Evolutionary conservation across 2,888 invertebrate species (phyloP).

Genomic region (Parasteatoda lunata): DNA sequence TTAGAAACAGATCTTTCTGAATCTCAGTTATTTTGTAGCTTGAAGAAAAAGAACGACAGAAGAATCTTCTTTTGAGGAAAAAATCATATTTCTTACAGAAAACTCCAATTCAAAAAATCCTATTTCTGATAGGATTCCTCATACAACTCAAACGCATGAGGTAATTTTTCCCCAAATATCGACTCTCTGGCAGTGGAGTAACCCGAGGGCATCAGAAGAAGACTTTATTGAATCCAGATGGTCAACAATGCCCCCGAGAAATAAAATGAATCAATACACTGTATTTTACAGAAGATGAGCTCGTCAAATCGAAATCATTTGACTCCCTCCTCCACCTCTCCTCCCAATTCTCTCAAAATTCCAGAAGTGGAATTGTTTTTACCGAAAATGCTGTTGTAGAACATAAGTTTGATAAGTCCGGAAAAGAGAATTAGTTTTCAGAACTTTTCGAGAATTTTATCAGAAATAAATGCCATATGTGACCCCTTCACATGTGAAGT

Average conservation of each 20-base stretch:
- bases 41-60: too few species aligned
- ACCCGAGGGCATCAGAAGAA: conserved; percentile 11
- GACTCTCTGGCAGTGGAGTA: neutral
- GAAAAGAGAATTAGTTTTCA: neutral
- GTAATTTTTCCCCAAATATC: conserved; percentile 29
- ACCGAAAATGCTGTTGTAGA: conserved; percentile 24
- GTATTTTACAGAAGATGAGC: neutral
- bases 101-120: neutral
- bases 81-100: neutral
- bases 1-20: too few species aligned
- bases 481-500: too few species aligned
- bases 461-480: neutral
- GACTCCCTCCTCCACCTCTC: neutral
- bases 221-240: conserved; percentile 48
- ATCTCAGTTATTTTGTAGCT: too few species aligned
- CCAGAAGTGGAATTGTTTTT: conserved; percentile 36
- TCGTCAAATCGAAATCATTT: conserved; percentile 40
- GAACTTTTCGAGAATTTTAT: neutral
- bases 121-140: neutral
- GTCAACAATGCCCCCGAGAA: conserved; percentile 29
- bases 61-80: too few species aligned
- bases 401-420: conserved; percentile 14
- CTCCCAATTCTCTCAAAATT: neutral
- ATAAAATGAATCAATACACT: conserved; percentile 19
- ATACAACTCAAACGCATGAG: conserved; percentile 4